Evolutionary conservation across 2,888 invertebrate species (phyloP).

Genomic region (Smittia sp.): DNA sequence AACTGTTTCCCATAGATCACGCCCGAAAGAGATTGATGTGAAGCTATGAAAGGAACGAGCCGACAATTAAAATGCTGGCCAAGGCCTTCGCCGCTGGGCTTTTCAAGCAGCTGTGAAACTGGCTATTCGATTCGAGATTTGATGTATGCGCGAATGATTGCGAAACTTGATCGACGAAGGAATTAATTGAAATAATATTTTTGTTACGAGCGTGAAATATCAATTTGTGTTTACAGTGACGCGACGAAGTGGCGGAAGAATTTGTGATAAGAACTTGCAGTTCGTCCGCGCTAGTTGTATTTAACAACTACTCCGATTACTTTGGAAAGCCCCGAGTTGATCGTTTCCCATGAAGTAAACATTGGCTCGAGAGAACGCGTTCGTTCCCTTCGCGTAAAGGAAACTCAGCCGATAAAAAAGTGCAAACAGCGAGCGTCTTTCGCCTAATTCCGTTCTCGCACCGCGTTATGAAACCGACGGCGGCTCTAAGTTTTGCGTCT

Average conservation of each 20-base stretch:
- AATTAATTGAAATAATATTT: background rate
- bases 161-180: background rate
- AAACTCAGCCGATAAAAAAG: background rate
- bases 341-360: constrained; percentile 5
- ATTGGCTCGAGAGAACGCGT: background rate
- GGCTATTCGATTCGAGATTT: background rate
- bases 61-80: constrained; percentile 24
- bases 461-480: background rate
- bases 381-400: background rate
- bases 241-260: background rate
- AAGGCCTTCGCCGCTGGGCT: constrained; percentile 23
- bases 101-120: constrained; percentile 5
- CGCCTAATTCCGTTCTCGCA: constrained; percentile 14
- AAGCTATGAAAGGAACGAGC: background rate
- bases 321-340: background rate
- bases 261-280: constrained; percentile 20
- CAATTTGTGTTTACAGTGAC: background rate
- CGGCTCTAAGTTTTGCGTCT: background rate
- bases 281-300: background rate
- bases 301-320: no score
- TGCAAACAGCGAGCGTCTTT: background rate
- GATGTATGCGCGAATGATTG: background rate
- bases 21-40: constrained; percentile 4
- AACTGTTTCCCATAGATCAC: constrained; percentile 10
- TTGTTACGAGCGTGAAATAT: background rate